Conservation (phyloP, 2,797 vertebrate species). For the Mus spretus region DNA sequence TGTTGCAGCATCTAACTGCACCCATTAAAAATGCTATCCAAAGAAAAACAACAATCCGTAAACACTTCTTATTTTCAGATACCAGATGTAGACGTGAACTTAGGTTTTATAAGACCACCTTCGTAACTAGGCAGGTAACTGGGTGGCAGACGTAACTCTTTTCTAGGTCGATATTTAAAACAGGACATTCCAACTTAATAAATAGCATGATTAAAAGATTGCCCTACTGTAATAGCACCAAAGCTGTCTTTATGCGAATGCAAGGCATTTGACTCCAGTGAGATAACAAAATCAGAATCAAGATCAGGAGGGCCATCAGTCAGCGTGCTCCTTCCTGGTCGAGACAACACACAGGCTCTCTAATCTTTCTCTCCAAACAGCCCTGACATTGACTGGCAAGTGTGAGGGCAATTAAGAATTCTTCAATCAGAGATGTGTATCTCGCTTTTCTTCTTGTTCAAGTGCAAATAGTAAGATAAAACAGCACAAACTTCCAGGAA, state of each 20-base stretch:
- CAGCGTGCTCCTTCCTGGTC: conserved; percentile 57
- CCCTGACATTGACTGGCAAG: conserved; percentile 74
- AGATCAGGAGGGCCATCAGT: conserved; percentile 74
- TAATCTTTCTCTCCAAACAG: conserved; percentile 75
- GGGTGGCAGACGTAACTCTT: neutral
- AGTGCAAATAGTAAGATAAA: conserved; percentile 45
- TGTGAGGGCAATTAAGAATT: conserved; percentile 78
- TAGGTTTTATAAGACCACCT: conserved; percentile 6
- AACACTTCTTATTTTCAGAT: conserved; percentile 20
- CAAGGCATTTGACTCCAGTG: conserved; percentile 61
- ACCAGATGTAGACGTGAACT: neutral
- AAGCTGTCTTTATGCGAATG: conserved; percentile 6
- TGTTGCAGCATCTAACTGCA: neutral
- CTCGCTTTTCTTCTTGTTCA: conserved; percentile 57
- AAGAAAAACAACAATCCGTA: neutral
- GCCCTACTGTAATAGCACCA: neutral
- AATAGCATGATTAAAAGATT: conserved; percentile 62
- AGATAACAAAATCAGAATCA: conserved; percentile 75
- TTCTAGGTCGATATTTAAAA: conserved; percentile 22
- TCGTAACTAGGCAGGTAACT: neutral
- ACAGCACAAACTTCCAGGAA: neutral
- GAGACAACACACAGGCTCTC: conserved; percentile 50
- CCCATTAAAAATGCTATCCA: conserved; percentile 2
- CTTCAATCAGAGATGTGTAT: conserved; percentile 60
- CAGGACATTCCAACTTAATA: conserved; percentile 33